Percentiles rank a stretch among this genome's conserved stretches.
These are phyloP conservation scores for Helicolenus hilgendorfi DNA, from an alignment of 2,797 vertebrate genomes.

Conservation along the genomic window DNA sequence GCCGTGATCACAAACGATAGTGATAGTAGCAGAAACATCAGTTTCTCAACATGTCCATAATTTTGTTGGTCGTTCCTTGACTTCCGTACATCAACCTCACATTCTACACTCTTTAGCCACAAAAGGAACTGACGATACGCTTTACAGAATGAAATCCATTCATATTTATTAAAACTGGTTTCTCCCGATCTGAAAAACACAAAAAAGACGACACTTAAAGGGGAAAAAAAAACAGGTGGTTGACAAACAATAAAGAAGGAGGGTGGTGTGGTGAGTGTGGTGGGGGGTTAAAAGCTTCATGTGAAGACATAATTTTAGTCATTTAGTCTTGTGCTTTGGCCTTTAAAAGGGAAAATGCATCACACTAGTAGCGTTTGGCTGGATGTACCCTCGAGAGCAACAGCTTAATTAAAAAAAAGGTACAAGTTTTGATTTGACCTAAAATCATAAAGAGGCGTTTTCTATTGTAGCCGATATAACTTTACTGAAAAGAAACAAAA, in stretches of 20 bases:
- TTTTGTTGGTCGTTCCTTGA: neutral
- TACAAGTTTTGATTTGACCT: slow-evolving; percentile 72
- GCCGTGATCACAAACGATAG: slow-evolving; percentile 25
- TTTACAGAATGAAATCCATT: slow-evolving; percentile 77
- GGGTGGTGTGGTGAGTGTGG: neutral
- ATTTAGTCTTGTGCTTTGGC: slow-evolving; percentile 90
- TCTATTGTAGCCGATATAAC: slow-evolving; percentile 70
- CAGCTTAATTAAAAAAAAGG: slow-evolving; percentile 55
- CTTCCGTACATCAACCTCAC: neutral
- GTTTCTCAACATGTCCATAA: neutral
- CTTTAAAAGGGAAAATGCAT: slow-evolving; percentile 81
- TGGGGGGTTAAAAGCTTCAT: slow-evolving; percentile 69
- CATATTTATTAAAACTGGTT: slow-evolving; percentile 78
- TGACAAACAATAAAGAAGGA: slow-evolving; percentile 54
- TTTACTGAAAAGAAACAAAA: slow-evolving; percentile 74
- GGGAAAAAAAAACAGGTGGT: slow-evolving; percentile 19
- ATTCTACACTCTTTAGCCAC: slow-evolving; percentile 16
- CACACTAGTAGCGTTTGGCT: slow-evolving; percentile 63
- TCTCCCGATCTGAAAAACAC: slow-evolving; percentile 59
- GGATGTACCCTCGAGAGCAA: slow-evolving; percentile 66
- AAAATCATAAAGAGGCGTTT: slow-evolving; percentile 68
- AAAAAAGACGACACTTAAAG: slow-evolving; percentile 50
- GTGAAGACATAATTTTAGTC: slow-evolving; percentile 71
- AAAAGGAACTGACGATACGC: slow-evolving; percentile 38
- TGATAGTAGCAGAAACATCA: slow-evolving; percentile 11